Evolutionary conservation across 2,113 vertebrate genomes (phyloP).

Genomic region (Sitta europaea): DNA sequence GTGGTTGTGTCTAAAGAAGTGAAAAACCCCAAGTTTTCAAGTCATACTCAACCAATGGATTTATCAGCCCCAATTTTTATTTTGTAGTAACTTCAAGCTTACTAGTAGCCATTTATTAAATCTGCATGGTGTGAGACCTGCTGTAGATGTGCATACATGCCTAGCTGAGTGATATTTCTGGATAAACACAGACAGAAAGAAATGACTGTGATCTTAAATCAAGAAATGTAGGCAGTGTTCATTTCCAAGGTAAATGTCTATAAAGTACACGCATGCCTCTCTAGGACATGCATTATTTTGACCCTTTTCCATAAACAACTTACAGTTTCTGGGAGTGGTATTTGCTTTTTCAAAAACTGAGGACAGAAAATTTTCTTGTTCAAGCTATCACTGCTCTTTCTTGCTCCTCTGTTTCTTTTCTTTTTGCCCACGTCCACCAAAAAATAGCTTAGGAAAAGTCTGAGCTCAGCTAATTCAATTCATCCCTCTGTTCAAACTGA

Average conservation of each 20-base stretch:
- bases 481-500: neutral
- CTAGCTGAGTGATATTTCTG: accelerated
- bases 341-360: neutral
- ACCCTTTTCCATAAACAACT: neutral
- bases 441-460: neutral
- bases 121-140: neutral
- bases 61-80: neutral
- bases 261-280: neutral
- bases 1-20: neutral
- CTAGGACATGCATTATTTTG: neutral
- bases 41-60: accelerated
- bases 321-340: neutral
- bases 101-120: neutral
- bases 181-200: neutral
- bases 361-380: neutral
- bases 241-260: neutral
- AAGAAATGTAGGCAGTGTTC: neutral
- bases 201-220: neutral
- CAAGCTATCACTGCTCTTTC: neutral
- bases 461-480: neutral
- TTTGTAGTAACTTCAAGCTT: neutral
- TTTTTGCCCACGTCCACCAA: neutral
- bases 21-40: too few relatives aligned
- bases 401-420: neutral
- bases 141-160: too few relatives aligned